phyloP scores from a whole-genome alignment of 2,113 vertebrate species.

The Cottus gobio region DNA sequence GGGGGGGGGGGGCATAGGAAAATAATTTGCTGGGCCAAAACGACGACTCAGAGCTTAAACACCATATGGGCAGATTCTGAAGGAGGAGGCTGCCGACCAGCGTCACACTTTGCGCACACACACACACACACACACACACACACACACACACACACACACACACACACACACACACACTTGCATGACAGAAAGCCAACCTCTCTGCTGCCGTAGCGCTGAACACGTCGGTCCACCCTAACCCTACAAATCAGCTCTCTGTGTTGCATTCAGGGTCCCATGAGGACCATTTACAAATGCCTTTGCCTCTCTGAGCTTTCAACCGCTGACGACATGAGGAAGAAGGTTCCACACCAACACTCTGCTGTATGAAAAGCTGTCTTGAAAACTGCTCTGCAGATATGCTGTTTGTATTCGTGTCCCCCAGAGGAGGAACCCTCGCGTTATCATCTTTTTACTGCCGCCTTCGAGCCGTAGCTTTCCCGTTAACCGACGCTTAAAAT shows the following conservation, averaged over 20 bases:
- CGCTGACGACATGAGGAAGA: background rate
- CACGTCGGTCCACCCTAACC: background rate
- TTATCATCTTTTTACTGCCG: background rate
- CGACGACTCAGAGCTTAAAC: slow-evolving; percentile 48
- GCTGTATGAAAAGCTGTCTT: background rate
- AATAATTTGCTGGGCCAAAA: slow-evolving; percentile 50
- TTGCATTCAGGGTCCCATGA: background rate
- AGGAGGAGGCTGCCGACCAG: slow-evolving; percentile 46
- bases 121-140: background rate
- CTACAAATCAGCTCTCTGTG: background rate
- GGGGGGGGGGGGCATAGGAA: no score
- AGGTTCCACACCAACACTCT: background rate
- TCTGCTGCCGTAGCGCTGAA: background rate
- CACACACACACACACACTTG: background rate
- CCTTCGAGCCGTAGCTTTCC: background rate
- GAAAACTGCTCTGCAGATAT: background rate
- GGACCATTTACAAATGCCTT: background rate
- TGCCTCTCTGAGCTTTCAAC: background rate
- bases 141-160: background rate
- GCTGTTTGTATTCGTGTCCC: no score
- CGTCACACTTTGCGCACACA: slow-evolving; percentile 39
- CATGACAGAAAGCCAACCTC: background rate
- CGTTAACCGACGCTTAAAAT: background rate
- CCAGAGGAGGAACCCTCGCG: no score
- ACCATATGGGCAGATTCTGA: slow-evolving; percentile 67